Conservation (phyloP, 2,888 invertebrate species). For the Caenorhabditis drosophilae region DNA sequence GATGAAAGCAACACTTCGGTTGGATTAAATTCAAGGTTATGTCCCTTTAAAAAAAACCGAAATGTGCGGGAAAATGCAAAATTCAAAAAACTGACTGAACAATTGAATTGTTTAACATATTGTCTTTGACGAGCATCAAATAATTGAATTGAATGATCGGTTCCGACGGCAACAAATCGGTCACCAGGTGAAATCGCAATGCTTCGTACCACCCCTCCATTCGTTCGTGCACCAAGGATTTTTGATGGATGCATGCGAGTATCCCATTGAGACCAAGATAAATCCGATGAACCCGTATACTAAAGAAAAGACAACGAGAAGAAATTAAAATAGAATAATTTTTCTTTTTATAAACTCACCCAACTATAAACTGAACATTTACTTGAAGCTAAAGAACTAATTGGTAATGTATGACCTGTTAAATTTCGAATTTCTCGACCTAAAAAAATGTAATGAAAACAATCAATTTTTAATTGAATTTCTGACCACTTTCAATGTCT, state of each 20-base stretch:
- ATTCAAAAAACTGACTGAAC: conserved; percentile 12
- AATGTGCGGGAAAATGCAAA: neutral
- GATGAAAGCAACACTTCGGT: conserved; percentile 30
- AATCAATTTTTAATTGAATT: neutral
- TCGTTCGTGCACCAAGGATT: conserved; percentile 8
- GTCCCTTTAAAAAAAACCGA: conserved; percentile 17
- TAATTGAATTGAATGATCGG: conserved; percentile 30
- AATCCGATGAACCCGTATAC: conserved; percentile 33
- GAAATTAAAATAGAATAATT: neutral
- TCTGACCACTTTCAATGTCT: conserved; percentile 20
- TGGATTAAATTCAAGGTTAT: conserved; percentile 27
- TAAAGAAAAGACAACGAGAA: neutral
- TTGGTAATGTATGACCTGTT: conserved; percentile 24
- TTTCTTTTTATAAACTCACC: neutral
- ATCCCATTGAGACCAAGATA: conserved; percentile 34
- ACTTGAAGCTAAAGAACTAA: conserved; percentile 27
- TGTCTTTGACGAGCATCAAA: conserved; percentile 31
- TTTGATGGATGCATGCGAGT: conserved; percentile 30
- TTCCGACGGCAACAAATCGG: conserved; percentile 25
- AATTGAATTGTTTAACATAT: conserved; percentile 28
- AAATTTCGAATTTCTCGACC: conserved; percentile 24
- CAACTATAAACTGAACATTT: conserved; percentile 29
- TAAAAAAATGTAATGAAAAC: neutral
- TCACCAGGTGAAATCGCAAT: conserved; percentile 36
- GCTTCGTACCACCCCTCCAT: conserved; percentile 21